Conservation (phyloP, 2,113 vertebrate species). For the Pelecanus crispus region DNA sequence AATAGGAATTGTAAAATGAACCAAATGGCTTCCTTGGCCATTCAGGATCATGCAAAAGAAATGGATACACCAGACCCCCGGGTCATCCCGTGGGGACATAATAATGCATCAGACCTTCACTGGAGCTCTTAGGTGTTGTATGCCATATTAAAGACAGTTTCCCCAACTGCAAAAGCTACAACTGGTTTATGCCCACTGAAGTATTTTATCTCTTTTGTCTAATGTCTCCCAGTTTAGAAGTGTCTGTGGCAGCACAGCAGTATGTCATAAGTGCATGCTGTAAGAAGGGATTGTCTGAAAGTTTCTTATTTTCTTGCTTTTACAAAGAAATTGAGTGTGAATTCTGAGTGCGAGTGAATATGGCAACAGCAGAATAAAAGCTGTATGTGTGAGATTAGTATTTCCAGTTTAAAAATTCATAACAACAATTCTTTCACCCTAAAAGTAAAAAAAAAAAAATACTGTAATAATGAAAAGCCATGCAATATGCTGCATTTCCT, state of each 20-base stretch:
- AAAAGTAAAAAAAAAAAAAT: background rate
- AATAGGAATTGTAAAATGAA: background rate
- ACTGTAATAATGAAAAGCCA: background rate
- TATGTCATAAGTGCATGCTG: background rate
- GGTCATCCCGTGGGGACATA: background rate
- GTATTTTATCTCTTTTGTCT: background rate
- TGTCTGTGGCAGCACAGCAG: background rate
- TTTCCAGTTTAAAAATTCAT: background rate
- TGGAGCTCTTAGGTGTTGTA: background rate
- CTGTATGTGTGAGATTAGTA: background rate
- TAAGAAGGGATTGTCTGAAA: background rate
- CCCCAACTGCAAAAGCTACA: background rate
- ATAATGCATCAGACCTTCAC: background rate
- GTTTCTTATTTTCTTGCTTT: background rate
- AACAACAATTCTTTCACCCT: background rate
- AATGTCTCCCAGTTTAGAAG: background rate
- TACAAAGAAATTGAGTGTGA: background rate
- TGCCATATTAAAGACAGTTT: background rate
- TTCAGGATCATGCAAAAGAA: background rate
- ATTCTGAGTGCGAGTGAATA: background rate
- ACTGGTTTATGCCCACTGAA: background rate
- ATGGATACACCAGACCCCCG: background rate
- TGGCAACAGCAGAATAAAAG: background rate
- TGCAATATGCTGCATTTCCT: background rate
- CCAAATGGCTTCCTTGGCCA: background rate